Percentiles rank a stretch among this genome's conserved stretches.
Conservation (phyloP, 2,113 vertebrate genomes). For the Petaurus breviceps region DNA sequence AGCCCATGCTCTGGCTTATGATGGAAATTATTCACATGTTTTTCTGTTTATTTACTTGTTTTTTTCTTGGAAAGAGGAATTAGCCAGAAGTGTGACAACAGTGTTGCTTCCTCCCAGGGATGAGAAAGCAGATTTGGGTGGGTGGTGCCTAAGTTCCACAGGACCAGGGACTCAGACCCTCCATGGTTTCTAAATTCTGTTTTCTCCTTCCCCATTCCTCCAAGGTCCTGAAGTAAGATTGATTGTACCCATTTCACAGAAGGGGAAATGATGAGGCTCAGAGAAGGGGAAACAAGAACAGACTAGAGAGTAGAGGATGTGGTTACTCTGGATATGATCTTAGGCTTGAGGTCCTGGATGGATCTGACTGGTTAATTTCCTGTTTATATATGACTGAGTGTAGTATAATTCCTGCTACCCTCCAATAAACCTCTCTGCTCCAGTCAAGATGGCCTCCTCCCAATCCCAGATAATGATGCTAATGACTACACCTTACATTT, state of each 20-base stretch:
- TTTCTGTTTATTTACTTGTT: not conserved
- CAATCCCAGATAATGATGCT: not conserved
- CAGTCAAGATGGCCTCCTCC: not conserved
- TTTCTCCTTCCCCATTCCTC: not conserved
- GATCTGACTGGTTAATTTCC: not conserved
- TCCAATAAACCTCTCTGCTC: not conserved
- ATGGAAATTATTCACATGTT: slow-evolving; percentile 12
- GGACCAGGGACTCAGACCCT: not conserved
- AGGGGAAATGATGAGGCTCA: slow-evolving; percentile 13
- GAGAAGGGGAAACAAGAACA: not conserved
- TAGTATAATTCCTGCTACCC: not conserved
- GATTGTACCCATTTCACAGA: slow-evolving; percentile 37
- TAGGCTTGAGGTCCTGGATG: not conserved
- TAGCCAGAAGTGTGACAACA: slow-evolving; percentile 32
- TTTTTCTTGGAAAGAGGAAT: slow-evolving; percentile 77
- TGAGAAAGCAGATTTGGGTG: slow-evolving; percentile 72
- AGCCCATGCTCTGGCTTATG: not conserved
- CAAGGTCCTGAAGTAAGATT: not conserved
- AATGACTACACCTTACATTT: not conserved
- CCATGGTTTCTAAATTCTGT: not conserved
- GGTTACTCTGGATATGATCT: not conserved
- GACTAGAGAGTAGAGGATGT: not conserved
- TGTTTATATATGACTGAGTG: not conserved
- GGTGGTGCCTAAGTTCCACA: not conserved
- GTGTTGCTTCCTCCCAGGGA: slow-evolving; percentile 69